A percentile compares a stretch with the other conserved stretches of the same genome.
Conservation (phyloP, 2,888 invertebrate genomes). For the Onthophagus sagittarius region DNA sequence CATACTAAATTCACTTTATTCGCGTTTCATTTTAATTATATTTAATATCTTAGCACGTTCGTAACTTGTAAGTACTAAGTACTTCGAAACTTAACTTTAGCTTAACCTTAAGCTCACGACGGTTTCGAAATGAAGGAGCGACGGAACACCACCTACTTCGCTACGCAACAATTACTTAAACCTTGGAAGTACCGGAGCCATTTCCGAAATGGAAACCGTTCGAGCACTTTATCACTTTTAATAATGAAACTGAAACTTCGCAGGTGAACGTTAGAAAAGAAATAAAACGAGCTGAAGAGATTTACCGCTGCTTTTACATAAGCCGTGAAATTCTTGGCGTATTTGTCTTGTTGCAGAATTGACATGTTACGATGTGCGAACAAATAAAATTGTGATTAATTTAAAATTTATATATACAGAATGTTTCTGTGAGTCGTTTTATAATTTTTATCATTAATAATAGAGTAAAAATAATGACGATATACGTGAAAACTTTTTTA, state of each 20-base stretch:
- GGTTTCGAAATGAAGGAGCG: too few relatives aligned
- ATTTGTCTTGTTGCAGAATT: not conserved
- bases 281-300: not conserved
- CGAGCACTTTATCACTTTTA: slow-evolving; percentile 8
- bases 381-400: too few relatives aligned
- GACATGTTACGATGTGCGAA: not conserved
- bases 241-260: slow-evolving; percentile 6
- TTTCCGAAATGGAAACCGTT: slow-evolving; percentile 4
- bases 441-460: too few relatives aligned
- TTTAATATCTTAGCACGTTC: not conserved
- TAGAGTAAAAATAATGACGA: too few relatives aligned
- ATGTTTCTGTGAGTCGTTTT: too few relatives aligned
- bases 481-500: too few relatives aligned
- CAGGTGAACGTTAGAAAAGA: not conserved
- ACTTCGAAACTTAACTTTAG: not conserved
- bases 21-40: not conserved
- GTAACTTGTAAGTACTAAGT: not conserved
- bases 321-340: not conserved
- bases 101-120: not conserved
- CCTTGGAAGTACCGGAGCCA: not conserved
- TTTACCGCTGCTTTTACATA: not conserved
- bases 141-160: too few relatives aligned
- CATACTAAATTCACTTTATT: not conserved
- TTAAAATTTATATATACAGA: too few relatives aligned
- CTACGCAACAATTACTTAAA: not conserved